phyloP scores from a whole-genome alignment of 2,888 invertebrate species.

The Hesperia comma region DNA sequence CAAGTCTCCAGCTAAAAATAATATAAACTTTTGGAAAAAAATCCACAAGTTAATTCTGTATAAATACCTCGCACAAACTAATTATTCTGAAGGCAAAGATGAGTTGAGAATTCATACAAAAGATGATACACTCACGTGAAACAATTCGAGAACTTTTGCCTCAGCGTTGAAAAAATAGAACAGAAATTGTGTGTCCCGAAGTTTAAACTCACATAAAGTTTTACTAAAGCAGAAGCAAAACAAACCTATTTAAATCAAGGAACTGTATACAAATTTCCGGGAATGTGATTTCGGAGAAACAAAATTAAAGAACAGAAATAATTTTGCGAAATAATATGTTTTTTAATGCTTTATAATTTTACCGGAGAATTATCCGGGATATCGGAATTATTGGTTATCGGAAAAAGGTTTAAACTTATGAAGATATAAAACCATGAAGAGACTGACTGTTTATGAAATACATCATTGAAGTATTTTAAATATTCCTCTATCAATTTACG shows the following conservation, averaged over 20 bases:
- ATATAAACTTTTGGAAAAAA: background rate
- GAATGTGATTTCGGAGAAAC: background rate
- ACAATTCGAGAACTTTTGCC: slow-evolving; percentile 22
- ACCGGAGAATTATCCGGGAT: background rate
- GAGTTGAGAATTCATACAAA: slow-evolving; percentile 18
- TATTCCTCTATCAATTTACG: too few species aligned
- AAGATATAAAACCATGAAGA: too few species aligned
- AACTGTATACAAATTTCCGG: slow-evolving; percentile 24
- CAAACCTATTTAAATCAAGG: slow-evolving; percentile 36
- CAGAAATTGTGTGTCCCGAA: slow-evolving; percentile 34
- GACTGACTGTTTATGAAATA: too few species aligned
- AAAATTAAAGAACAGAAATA: background rate
- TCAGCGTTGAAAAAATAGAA: slow-evolving; percentile 24
- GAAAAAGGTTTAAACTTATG: too few species aligned
- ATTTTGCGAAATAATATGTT: background rate
- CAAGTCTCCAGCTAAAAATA: background rate
- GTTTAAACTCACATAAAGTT: slow-evolving; percentile 36
- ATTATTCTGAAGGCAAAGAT: slow-evolving; percentile 8
- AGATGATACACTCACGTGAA: slow-evolving; percentile 15
- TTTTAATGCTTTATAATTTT: slow-evolving; percentile 13
- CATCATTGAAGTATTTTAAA: too few species aligned
- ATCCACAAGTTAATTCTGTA: background rate
- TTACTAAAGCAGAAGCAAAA: slow-evolving; percentile 33
- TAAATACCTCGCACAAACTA: background rate
- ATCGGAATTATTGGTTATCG: background rate